Evolutionary conservation across 2,113 vertebrate genomes (phyloP).

Genomic region (Chaenogobius annularis): DNA sequence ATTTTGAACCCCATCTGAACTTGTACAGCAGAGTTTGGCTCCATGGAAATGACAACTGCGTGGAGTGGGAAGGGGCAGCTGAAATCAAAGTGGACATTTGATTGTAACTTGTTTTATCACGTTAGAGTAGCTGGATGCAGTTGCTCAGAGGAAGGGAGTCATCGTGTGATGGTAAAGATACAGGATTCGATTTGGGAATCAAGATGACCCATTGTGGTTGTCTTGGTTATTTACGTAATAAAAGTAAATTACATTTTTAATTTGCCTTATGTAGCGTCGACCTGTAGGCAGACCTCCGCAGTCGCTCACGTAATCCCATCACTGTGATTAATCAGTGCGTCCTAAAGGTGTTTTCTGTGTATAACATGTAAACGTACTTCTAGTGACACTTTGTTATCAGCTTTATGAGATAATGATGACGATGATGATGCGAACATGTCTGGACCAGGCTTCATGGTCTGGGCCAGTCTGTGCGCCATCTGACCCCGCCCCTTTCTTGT

Average conservation of each 20-base stretch:
- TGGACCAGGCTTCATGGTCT: conserved; percentile 30
- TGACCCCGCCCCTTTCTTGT: conserved; percentile 28
- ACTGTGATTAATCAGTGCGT: not conserved
- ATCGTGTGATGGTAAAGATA: not conserved
- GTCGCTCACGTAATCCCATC: not conserved
- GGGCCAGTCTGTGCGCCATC: conserved; percentile 18
- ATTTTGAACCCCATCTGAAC: not conserved
- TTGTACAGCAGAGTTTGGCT: not conserved
- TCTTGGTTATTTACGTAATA: not conserved
- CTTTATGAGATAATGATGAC: conserved; percentile 22
- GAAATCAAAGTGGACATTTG: not conserved
- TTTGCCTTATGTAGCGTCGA: too few relatives aligned
- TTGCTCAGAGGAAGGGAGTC: not conserved
- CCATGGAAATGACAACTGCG: not conserved
- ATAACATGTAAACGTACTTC: too few relatives aligned
- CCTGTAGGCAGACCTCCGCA: not conserved
- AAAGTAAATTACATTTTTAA: too few relatives aligned
- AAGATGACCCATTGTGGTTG: not conserved
- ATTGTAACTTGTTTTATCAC: not conserved
- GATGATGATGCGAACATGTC: conserved; percentile 38
- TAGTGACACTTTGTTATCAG: conserved; percentile 3
- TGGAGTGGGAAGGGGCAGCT: not conserved
- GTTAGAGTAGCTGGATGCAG: too few relatives aligned
- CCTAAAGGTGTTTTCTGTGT: conserved; percentile 57
- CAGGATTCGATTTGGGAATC: not conserved